Evolutionary conservation across 2,888 invertebrate genomes (phyloP), one percentile per base, ranked within the genome.

Genomic region (Diabrotica balteata): DNA sequence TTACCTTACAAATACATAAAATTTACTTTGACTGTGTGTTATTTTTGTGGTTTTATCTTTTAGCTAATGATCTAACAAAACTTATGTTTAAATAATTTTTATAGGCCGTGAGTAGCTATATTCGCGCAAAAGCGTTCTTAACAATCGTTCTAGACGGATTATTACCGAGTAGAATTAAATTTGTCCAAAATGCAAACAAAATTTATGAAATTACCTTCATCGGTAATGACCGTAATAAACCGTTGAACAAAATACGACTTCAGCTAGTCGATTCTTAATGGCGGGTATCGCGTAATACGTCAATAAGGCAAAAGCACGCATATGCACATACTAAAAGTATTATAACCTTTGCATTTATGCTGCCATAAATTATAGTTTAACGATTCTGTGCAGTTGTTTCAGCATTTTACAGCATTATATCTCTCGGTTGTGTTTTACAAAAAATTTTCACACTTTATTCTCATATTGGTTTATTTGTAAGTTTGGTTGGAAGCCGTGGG

Each of bases 311-410:
- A 78, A 76, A 77, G 77, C 77, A 79, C 75, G 80, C 80, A 80
- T 81, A 79, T 79, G 79, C 77, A 79, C 80, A 77, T 78, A 80
- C 80, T 81, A 83, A 84, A 84, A 84, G 82, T 84, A 83, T 84
- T 83, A 84, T 80, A 82, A 81, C 83, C 81, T 82, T 77, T 81
- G 82, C 83, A 82, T 84, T 84, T 83, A 84, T 79, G 81, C 76
- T 64, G 79, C 76, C 80, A 77, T 84, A 84, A 84, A 84, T 84
- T 83, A 83, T 79, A 79, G 76, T 83, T 84, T 84, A 84, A 84
- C 83, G 83, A 83, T 83, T 82, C 78, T 81, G 77, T 83, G 83
- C 83, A 83, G 83, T 83, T 83, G 84, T 84, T 83, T 82, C 79
- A 80, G 81, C 81, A 81, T 82, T 82, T 79, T 73, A 65, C 73